Base-by-base conservation (phyloP, 2,888 invertebrate species). In the Torymus auratus region DNA sequence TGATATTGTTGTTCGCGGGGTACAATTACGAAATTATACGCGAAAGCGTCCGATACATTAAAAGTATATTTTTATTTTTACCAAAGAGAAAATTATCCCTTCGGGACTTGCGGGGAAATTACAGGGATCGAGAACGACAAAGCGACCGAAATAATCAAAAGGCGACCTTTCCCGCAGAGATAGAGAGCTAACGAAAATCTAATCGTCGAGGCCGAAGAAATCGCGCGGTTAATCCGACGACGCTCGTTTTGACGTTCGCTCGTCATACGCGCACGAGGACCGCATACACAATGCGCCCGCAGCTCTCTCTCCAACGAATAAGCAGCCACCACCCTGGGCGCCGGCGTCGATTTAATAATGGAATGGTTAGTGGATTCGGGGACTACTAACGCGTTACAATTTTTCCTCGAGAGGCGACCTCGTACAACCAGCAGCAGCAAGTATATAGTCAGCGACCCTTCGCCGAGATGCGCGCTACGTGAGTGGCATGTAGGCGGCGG, bases 271-370 rank as follows among this genome's bases (percentile, higher is more conserved):
- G 13, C 64, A 78, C 83, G 82, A 62, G 83, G 20, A 61, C 73
- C 78, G 83, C 83, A 83, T 83, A 81, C 76, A 70, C 78, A 81
- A 83, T 83, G 71, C 20, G 61, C 80, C 80, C 81, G 81, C 75
- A 78, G 74, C 41, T 41, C 41, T 41, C 5, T n/a, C n/a, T n/a
- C n/a, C n/a, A 2, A 13, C 23, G 53, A 41, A 41, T 41, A 41
- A 41, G 41, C n/a, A 17, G 50, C n/a, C 62, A 55, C 64, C 74
- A 41, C 41, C 41, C 41, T 41, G 41, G 41, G 41, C 7, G 41
- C 72, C 60, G 23, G 75, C 69, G 88, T 87, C 90, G 89, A 91
- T 90, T 90, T 90, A 90, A 90, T 90, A 91, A 91, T 89, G 88
- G 88, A 88, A 89, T 88, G 90, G 89, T 89, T 90, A 88, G 87